These are phyloP conservation scores for Amia ocellicauda DNA, from an alignment of 2,113 vertebrate species.

Conservation along the genomic window DNA sequence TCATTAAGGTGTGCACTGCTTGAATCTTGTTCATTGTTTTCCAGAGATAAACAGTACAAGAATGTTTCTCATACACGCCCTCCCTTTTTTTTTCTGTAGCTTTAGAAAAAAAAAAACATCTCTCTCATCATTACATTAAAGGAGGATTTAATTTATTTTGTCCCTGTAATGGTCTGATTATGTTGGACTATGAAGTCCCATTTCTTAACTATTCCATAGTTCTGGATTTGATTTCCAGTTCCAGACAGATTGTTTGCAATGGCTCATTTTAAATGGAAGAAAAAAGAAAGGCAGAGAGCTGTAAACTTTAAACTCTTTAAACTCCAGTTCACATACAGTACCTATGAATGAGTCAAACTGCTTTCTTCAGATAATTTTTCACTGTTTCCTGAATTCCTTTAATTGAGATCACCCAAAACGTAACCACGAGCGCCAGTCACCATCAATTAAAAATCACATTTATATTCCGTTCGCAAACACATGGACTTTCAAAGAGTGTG, in stretches of 20 bases:
- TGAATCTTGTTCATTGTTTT: too few species aligned
- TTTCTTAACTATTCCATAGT: constrained; percentile 55
- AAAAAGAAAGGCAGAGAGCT: constrained; percentile 44
- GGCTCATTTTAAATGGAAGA: constrained; percentile 44
- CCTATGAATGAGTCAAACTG: constrained; percentile 59
- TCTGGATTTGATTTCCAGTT: constrained; percentile 63
- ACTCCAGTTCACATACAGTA: constrained; percentile 24
- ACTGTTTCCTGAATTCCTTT: constrained; percentile 76
- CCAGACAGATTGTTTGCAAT: constrained; percentile 50
- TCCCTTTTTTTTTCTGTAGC: too few species aligned
- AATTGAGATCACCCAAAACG: constrained; percentile 81
- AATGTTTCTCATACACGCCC: too few species aligned
- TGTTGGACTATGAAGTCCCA: constrained; percentile 24
- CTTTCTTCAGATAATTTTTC: constrained; percentile 64
- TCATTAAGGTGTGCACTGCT: too few species aligned
- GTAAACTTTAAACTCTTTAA: constrained; percentile 34
- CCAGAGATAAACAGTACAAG: too few species aligned
- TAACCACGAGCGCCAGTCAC: constrained; percentile 78
- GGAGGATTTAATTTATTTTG: constrained; percentile 20
- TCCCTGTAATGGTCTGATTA: constrained; percentile 44
- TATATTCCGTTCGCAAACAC: constrained; percentile 74
- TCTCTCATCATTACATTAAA: too few species aligned
- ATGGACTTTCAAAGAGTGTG: constrained; percentile 74
- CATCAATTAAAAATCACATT: constrained; percentile 89
- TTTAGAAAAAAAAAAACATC: too few species aligned